Evolutionary conservation across 2,888 invertebrate species (phyloP).

Genomic region (Tetragonula carbonaria): DNA sequence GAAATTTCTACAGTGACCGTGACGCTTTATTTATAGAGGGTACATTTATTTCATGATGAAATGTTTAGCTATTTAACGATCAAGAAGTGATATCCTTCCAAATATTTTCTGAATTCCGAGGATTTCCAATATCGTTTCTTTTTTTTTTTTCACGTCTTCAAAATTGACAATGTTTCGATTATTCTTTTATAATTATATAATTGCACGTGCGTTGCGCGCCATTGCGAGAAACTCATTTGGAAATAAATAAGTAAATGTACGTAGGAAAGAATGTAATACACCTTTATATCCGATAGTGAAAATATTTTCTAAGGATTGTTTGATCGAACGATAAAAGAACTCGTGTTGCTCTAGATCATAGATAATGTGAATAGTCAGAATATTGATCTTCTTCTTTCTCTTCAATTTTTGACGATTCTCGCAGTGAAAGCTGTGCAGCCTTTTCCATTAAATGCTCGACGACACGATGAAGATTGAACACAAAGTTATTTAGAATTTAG

Average conservation of each 20-base stretch:
- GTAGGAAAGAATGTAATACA: not conserved
- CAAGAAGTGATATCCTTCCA: not conserved
- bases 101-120: not conserved
- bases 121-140: not conserved
- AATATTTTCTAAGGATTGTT: constrained; percentile 33
- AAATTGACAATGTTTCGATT: no score
- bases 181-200: no score
- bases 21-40: no score
- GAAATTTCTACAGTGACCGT: not conserved
- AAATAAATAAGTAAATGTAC: not conserved
- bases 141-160: no score
- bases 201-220: not conserved
- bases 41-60: no score
- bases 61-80: not conserved
- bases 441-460: not conserved
- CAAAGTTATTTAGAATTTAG: no score
- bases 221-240: not conserved
- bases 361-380: not conserved
- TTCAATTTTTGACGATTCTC: not conserved
- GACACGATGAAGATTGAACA: not conserved
- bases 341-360: not conserved
- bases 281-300: not conserved
- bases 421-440: not conserved
- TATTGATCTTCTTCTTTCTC: not conserved
- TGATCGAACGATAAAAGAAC: constrained; percentile 14